phyloP scores from a whole-genome alignment of 2,797 vertebrate genomes.

The Etheostoma nigrum region DNA sequence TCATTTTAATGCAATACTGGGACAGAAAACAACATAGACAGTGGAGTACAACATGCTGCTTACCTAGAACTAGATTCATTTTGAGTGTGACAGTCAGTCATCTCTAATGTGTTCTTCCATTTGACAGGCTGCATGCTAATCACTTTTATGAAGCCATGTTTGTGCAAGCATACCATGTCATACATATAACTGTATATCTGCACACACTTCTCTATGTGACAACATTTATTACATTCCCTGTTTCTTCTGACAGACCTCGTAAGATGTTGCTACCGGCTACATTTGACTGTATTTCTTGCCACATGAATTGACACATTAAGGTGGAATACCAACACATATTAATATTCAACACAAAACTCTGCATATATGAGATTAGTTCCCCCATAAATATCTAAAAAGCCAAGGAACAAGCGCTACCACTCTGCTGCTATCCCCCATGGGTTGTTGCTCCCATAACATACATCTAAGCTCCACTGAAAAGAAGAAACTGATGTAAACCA shows the following conservation, averaged over 20 bases:
- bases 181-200: slow-evolving; percentile 29
- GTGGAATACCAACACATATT: slow-evolving; percentile 54
- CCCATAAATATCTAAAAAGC: slow-evolving; percentile 58
- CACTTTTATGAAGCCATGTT: slow-evolving; percentile 67
- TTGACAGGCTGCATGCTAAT: slow-evolving; percentile 72
- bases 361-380: slow-evolving; percentile 62
- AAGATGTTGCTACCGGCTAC: slow-evolving; percentile 33
- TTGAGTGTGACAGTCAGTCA: slow-evolving; percentile 63
- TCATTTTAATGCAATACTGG: slow-evolving; percentile 19
- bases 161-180: slow-evolving; percentile 70
- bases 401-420: slow-evolving; percentile 29
- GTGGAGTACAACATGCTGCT: slow-evolving; percentile 6
- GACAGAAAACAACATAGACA: slow-evolving; percentile 17
- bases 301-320: slow-evolving; percentile 14
- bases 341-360: slow-evolving; percentile 57
- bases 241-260: slow-evolving; percentile 32
- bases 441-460: slow-evolving; percentile 73
- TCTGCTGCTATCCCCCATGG: slow-evolving; percentile 44
- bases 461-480: slow-evolving; percentile 54
- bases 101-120: slow-evolving; percentile 51
- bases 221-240: slow-evolving; percentile 31
- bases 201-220: slow-evolving; percentile 35
- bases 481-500: slow-evolving; percentile 62
- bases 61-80: slow-evolving; percentile 29
- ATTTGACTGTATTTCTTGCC: slow-evolving; percentile 32